A percentile compares a stretch with the other conserved stretches of the same genome.
Conservation (phyloP, 2,113 vertebrate genomes). For the Larimichthys crocea region DNA sequence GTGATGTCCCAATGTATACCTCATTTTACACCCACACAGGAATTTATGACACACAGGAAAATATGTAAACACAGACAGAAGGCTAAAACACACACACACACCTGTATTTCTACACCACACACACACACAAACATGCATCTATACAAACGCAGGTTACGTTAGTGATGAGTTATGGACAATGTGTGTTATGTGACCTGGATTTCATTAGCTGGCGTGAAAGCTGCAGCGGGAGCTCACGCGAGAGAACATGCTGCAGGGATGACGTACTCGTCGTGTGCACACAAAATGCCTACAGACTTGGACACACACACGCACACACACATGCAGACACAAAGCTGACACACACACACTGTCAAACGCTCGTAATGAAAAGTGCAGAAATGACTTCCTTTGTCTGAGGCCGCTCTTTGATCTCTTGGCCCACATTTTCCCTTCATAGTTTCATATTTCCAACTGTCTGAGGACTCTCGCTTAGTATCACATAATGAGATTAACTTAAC, state of each 20-base stretch:
- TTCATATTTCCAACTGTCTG: slow-evolving; percentile 21
- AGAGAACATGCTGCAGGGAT: slow-evolving; percentile 73
- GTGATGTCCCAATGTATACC: background rate
- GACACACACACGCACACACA: background rate
- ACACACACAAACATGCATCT: background rate
- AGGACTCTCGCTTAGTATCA: slow-evolving; percentile 16
- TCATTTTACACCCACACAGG: slow-evolving; percentile 7
- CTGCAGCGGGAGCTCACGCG: slow-evolving; percentile 59
- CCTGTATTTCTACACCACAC: background rate
- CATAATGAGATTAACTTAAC: slow-evolving; percentile 54
- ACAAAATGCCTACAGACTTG: slow-evolving; percentile 18
- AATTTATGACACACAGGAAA: background rate
- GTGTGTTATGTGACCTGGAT: slow-evolving; percentile 74
- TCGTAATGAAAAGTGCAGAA: slow-evolving; percentile 22
- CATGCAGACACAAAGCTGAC: background rate
- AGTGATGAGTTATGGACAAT: slow-evolving; percentile 25
- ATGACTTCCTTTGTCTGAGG: slow-evolving; percentile 24
- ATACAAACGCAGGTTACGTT: slow-evolving; percentile 29
- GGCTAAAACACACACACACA: background rate
- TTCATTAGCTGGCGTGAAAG: slow-evolving; percentile 67
- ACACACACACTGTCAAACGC: slow-evolving; percentile 21
- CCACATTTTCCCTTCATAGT: slow-evolving; percentile 41
- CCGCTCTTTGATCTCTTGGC: slow-evolving; percentile 50
- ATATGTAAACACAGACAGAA: background rate
- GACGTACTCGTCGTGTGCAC: slow-evolving; percentile 31